Evolutionary conservation across 2,888 invertebrate species (phyloP).

Genomic region (Chymomyza procnemis): DNA sequence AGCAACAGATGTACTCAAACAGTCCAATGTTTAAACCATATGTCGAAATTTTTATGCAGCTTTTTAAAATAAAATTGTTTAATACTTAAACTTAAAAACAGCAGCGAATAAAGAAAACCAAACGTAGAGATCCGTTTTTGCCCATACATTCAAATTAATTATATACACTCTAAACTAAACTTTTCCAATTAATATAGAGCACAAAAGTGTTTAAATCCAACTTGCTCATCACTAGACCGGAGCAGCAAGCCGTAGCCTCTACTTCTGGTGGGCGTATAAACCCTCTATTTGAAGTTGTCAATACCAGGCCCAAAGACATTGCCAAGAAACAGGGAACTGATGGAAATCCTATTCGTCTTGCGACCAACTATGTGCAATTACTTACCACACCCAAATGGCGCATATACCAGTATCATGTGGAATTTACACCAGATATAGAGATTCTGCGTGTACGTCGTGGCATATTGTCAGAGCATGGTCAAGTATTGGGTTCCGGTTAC

Average conservation of each 20-base stretch:
- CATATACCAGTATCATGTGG: constrained; percentile 87
- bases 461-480: constrained; percentile 81
- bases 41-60: too few species aligned
- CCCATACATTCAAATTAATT: background rate
- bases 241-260: background rate
- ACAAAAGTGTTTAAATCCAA: constrained; percentile 16
- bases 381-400: constrained; percentile 84
- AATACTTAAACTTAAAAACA: too few species aligned
- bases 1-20: too few species aligned
- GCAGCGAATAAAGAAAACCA: too few species aligned
- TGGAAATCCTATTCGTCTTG: constrained; percentile 80
- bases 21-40: too few species aligned
- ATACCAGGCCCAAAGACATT: constrained; percentile 71
- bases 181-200: constrained; percentile 2
- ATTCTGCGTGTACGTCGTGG: constrained; percentile 82
- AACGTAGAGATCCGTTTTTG: background rate
- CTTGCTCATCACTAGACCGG: constrained; percentile 17
- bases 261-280: constrained; percentile 31
- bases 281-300: constrained; percentile 63
- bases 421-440: constrained; percentile 86
- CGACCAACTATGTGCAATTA: constrained; percentile 85
- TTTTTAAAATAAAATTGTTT: too few species aligned
- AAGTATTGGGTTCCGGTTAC: constrained; percentile 81
- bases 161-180: background rate
- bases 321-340: constrained; percentile 78